Evolutionary conservation across 2,113 vertebrate genomes (phyloP), one percentile per base, ranked within the genome.

Genomic region (Menidia beryllina): DNA sequence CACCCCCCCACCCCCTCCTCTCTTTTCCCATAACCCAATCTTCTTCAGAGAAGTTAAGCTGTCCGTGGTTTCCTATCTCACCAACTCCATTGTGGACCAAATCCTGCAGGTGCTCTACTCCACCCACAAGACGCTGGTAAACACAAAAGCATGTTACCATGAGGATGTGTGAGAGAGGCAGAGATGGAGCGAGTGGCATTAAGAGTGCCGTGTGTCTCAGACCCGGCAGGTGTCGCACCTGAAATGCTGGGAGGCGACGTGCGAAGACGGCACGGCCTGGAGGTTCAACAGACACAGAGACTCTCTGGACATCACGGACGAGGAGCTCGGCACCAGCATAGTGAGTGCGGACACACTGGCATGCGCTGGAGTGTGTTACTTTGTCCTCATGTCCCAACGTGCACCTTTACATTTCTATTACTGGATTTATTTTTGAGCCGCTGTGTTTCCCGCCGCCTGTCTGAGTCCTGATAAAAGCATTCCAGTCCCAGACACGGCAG

Each of bases 71-170:
- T 95, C 95, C 47, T 96, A 96, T 88, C 92, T 96, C 75, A 96
- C 95, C 87, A 96, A 95, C 92, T 95, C 95, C 72, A 95, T 96
- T 17, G 95, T 96, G 79, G 95, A 96, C 13, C 95, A 96, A 86
- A 94, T 96, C 70, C 90, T 96, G 54, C 95, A 96, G 79, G 95
- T 96, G 73, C 91, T 96, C 2, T 96, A 96, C 53, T 76, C 94
- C 65, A 94, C 94, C 12, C 95, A 96, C 83, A 96, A 96, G 89
- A 94, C 91, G 9, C 92, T 96, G 92, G 95, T 96, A 90, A 88
- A 47, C 45, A 51, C 48, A 59, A 24, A n/a, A 55, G 19, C 43
- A n/a, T 62, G 26, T 60, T 87, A 79, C 72, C 90, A 60, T 60
- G 77, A 68, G 80, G 88, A 36, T 0, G 73, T 85, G 41, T 27